phyloP scores from a whole-genome alignment of 1,140 invertebrate genomes.

The Galendromus occidentalis region DNA sequence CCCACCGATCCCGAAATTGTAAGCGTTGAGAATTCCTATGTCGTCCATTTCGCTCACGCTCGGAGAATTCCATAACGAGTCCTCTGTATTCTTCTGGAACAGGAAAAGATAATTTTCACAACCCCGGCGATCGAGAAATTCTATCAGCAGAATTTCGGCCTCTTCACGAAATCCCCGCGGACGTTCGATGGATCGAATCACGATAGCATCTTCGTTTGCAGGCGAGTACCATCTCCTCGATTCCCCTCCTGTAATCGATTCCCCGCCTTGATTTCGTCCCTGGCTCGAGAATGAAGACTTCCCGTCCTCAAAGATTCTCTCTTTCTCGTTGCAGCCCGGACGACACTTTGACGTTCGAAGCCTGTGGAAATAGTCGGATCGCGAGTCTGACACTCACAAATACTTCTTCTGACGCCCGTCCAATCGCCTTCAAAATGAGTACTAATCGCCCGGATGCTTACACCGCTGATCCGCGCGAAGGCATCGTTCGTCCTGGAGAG shows the following conservation, averaged over 20 bases:
- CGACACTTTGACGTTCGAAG: too few species aligned
- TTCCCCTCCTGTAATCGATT: too few species aligned
- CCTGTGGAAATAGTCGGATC: neutral
- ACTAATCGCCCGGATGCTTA: neutral
- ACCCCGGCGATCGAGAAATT: neutral
- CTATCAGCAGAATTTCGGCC: neutral
- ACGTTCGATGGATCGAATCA: neutral
- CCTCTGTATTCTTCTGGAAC: neutral
- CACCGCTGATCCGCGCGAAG: neutral
- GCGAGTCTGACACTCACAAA: neutral
- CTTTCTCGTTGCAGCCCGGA: too few species aligned
- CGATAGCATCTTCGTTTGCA: neutral
- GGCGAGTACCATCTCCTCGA: neutral
- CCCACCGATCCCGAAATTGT: too few species aligned
- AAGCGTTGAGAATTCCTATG: too few species aligned
- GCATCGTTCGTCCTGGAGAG: neutral
- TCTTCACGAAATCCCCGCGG: neutral
- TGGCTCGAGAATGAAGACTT: too few species aligned
- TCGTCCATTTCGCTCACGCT: too few species aligned
- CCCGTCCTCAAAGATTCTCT: too few species aligned
- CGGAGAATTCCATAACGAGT: too few species aligned
- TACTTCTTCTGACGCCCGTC: neutral
- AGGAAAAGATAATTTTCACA: neutral
- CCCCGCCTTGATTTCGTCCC: too few species aligned
- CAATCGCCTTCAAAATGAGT: neutral